Evolutionary conservation across 2,113 vertebrate genomes (phyloP), one percentile per base, ranked within the genome.

Genomic region (Leptobrachium ailaonicum): DNA sequence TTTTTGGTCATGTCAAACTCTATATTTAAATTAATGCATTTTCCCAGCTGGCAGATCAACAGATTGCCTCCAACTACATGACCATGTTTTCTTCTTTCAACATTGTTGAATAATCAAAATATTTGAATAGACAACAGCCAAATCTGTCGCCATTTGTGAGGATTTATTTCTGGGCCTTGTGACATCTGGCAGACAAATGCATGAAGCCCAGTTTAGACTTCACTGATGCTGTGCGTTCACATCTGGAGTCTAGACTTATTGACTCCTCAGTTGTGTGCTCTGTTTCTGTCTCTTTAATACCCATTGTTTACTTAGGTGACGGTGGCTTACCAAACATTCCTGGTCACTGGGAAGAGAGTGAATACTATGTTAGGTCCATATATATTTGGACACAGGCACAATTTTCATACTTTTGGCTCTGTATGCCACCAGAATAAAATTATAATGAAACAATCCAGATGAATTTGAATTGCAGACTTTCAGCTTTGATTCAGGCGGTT

Each of bases 231-330:
- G 47, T 76, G 78, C 41, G 2, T 82, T 86, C 86, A 93, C 94
- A 95, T 95, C 94, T 96, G 94, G 90, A 95, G 93, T 95, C 94
- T 94, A 94, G 94, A 95, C 93, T 91, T 87, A 86, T 85, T 86
- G 91, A 89, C 91, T 94, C 88, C 56, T 10, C 10, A 13, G 3
- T 84, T 79, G 73, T 56, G 44, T 42, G 41, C 54, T 66, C 71
- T 79, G 1, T 3, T 60, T 8, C 56, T 60, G 56, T 60, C 83
- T 85, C 88, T 84, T 83, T 66, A 73, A 71, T 64, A 84, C 80
- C 84, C 68, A 71, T 82, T 41, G 12, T 83, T 85, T 84, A 75
- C 77, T 84, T 82, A 85, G 85, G 84, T 85, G 69, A 75, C 83
- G 83, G 84, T 83, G 12, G 76, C 82, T 85, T 82, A 79, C 79